Conservation (phyloP, 2,888 invertebrate genomes). For the Trachelus stipa region DNA sequence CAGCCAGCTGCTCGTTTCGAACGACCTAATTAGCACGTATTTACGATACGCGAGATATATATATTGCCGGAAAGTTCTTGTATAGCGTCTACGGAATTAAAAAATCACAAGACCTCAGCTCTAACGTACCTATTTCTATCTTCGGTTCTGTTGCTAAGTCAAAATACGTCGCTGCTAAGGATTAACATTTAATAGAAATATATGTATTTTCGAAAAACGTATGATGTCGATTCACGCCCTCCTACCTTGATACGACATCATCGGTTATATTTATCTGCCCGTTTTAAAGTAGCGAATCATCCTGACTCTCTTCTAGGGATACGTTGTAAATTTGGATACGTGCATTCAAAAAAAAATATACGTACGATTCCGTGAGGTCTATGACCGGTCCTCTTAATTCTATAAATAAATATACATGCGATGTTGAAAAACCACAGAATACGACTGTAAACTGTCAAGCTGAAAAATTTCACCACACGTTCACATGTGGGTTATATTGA, state of each 20-base stretch:
- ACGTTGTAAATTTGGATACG: background rate
- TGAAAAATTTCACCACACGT: background rate
- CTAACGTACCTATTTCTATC: background rate
- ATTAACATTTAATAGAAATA: background rate
- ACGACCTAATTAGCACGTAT: constrained; percentile 39
- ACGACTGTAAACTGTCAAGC: background rate
- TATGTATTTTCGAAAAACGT: background rate
- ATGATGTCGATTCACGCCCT: background rate
- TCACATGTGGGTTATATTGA: background rate
- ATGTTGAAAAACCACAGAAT: background rate
- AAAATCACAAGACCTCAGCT: background rate
- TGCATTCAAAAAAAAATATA: background rate
- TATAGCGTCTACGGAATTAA: background rate
- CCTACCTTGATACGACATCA: background rate
- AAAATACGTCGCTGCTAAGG: background rate
- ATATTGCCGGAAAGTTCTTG: background rate
- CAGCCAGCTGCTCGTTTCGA: constrained; percentile 33
- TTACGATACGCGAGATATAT: constrained; percentile 23
- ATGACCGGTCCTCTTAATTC: background rate
- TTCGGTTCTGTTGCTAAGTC: background rate
- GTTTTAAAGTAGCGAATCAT: background rate
- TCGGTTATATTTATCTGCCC: background rate
- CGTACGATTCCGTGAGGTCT: background rate
- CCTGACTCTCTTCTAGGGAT: background rate
- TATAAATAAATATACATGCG: background rate